These are phyloP conservation scores for Cheumatopsyche charites DNA, from an alignment of 1,140 invertebrate species.

Conservation along the genomic window DNA sequence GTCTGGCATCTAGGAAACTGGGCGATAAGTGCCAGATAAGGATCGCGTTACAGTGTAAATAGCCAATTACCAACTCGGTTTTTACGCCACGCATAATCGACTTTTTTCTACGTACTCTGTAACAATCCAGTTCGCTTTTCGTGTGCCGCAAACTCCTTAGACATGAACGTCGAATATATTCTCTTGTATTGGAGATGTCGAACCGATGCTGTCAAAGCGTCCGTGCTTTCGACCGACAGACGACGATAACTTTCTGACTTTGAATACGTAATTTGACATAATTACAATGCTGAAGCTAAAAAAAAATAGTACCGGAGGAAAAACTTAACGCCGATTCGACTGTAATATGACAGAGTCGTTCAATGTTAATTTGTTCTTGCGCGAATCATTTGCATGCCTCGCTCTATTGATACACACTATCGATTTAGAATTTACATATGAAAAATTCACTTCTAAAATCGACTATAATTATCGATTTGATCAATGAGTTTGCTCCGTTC, in stretches of 20 bases:
- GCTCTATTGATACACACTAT: no score
- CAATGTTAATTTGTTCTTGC: conserved; percentile 15
- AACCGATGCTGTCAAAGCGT: no score
- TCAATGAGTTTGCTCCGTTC: no score
- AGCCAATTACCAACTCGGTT: conserved; percentile 21
- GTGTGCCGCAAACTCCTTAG: background rate
- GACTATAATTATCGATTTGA: no score
- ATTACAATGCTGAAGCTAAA: background rate
- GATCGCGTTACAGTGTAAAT: conserved; percentile 28
- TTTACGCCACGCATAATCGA: conserved; percentile 19
- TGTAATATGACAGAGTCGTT: conserved; percentile 19
- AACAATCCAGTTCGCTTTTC: background rate
- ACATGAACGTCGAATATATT: background rate
- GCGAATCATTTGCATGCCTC: background rate
- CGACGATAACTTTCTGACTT: conserved; percentile 11
- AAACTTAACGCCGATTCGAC: background rate
- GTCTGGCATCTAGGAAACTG: conserved; percentile 17
- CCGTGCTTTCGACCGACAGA: conserved; percentile 5
- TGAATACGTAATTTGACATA: conserved; percentile 24
- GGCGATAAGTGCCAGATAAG: conserved; percentile 11
- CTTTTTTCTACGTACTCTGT: conserved; percentile 11
- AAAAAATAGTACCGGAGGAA: background rate
- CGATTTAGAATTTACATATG: no score
- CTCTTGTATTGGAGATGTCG: no score
- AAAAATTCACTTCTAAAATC: no score